Evolutionary conservation across 2,888 invertebrate genomes (phyloP).

Genomic region (Portevinia maculata): DNA sequence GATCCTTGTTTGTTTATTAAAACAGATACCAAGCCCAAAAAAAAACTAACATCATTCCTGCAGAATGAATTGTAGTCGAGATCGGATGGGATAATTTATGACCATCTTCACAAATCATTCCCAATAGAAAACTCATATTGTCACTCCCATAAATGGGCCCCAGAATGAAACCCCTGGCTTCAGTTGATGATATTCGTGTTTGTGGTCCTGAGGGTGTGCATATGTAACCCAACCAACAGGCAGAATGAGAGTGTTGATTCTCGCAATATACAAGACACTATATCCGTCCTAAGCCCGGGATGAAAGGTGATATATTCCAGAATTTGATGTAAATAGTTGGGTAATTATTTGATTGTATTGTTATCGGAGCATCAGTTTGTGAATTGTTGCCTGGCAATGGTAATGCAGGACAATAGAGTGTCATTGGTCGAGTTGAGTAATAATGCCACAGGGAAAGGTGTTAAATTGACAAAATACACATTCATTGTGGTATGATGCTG

Average conservation of each 20-base stretch:
- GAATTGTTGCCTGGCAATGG: conserved; percentile 63
- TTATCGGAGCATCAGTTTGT: conserved; percentile 70
- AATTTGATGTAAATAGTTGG: conserved; percentile 73
- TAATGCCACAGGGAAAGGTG: conserved; percentile 74
- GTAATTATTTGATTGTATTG: conserved; percentile 74
- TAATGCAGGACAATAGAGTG: conserved; percentile 45
- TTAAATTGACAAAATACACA: conserved; percentile 74
- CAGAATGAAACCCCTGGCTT: conserved; percentile 34
- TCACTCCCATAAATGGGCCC: conserved; percentile 71
- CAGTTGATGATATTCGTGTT: conserved; percentile 48
- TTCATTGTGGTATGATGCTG: conserved; percentile 67
- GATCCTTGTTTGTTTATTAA: conserved; percentile 67
- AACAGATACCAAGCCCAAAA: conserved; percentile 52
- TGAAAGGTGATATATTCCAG: conserved; percentile 72
- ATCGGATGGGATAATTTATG: conserved; percentile 78
- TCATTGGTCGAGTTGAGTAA: conserved; percentile 70
- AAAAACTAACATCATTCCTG: conserved; percentile 3
- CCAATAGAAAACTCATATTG: conserved; percentile 64
- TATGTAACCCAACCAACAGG: conserved; percentile 4
- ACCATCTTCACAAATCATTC: conserved; percentile 80
- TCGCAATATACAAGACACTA: conserved; percentile 30
- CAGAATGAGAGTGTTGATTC: conserved; percentile 48
- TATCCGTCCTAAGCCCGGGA: conserved; percentile 29
- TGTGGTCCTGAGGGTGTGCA: conserved; percentile 56
- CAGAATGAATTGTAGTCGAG: conserved; percentile 13